Evolutionary conservation across 2,797 vertebrate species (phyloP), one percentile per base, ranked within the genome.

Genomic region (Darevskia mixta): DNA sequence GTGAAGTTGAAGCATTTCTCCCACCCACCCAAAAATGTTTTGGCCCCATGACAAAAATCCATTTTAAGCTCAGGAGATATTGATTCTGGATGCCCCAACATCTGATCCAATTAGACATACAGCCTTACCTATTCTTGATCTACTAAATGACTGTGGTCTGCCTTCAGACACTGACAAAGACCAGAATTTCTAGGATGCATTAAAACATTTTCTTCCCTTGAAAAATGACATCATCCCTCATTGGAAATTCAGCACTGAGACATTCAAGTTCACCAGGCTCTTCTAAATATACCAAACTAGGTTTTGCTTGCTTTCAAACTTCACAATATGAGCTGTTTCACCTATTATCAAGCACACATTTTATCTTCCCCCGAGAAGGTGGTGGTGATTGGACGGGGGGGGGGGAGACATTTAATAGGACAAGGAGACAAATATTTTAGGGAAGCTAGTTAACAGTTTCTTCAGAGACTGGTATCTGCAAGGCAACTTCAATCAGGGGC

Each of bases 241-340:
- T 11, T 76, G 41, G 29, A 81, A 89, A 81, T 81, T 67, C 76
- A 80, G 17, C n/a, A 75, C 25, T 2, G 41, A 89, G 71, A 66
- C 55, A 45, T 15, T 41, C 67, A 73, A 45, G 78, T 85, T 66
- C 29, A 72, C 38, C 15, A 81, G 71, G 13, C 55, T 3, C n/a
- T 80, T 88, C 87, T 67, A 89, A 81, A 81, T 85, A 81, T 67
- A 85, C 29, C 69, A 80, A 64, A 35, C n/a, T 43, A 67, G 69
- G 38, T 45, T 88, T 64, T 41, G 9, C 49, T 85, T 20, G 15
- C 35, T 32, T 79, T 64, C 35, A 64, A 66, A 67, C 72, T 80
- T 81, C 32, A 67, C n/a, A 23, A 41, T 43, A 32, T 55, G 32
- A 69, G 45, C 27, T 2, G 27, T 45, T 72, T 84, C 76, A 27